Base-by-base conservation (phyloP, 2,113 vertebrate genomes). In the Acanthochromis polyacanthus region DNA sequence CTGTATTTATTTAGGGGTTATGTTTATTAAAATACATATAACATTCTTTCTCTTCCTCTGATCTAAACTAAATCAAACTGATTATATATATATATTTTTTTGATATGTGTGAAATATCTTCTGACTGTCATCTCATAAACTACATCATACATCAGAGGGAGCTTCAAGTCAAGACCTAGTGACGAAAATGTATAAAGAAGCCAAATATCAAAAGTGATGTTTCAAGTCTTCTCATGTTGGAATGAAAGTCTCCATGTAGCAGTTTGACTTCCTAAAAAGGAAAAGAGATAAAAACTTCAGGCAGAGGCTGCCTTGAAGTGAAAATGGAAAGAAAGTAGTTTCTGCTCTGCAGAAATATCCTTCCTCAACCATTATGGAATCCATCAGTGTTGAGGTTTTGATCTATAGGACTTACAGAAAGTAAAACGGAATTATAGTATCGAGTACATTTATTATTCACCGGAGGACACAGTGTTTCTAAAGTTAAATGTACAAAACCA, bases 381-480 rank as follows among this genome's bases (percentile, higher is more conserved):
- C 45, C 43, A 38, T 64, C 40, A 22, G 12, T 25, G 43, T 58
- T 58, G 30, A 79, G 30, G 52, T 71, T 51, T 28, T 22, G 0
- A 79, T 64, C 75, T 64, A 11, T 3, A 30, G 40, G 67, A 67
- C 2, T 51, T 28, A 2, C 50, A 50, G 28, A 17, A 48, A 64
- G n/a, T n/a, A n/a, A n/a, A n/a, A n/a, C n/a, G n/a, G n/a, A n/a
- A n/a, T n/a, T n/a, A n/a, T n/a, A n/a, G n/a, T n/a, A n/a, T n/a
- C n/a, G n/a, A n/a, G 22, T 16, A 20, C 8, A 10, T 20, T 9
- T 14, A 52, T 40, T 22, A 25, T 22, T 59, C 11, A 20, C 53
- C 10, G 20, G 30, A 50, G 52, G 62, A 51, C 45, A 59, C 4
- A 15, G 2, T 58, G 10, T 5, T 56, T 55, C 0, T 22, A 50